Percentiles rank a stretch among this genome's conserved stretches.
Evolutionary conservation across 2,888 invertebrate species (phyloP).

Genomic region (Aphrophora alni): DNA sequence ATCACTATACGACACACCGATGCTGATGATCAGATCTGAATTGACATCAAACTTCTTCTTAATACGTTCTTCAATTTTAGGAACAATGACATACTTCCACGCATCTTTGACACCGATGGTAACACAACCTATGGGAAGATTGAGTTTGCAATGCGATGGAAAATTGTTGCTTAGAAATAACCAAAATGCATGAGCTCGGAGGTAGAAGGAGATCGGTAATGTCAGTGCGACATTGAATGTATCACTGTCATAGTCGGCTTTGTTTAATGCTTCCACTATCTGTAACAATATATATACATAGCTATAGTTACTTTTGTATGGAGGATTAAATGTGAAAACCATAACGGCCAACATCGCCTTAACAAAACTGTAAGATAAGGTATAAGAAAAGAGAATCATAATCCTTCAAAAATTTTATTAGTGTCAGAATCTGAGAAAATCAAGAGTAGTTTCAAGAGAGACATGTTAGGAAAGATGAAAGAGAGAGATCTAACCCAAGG

Average conservation of each 20-base stretch:
- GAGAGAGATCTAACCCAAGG: too few relatives aligned
- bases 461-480: too few relatives aligned
- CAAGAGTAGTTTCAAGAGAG: too few relatives aligned
- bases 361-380: too few relatives aligned
- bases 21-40: constrained; percentile 67
- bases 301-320: too few relatives aligned
- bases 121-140: constrained; percentile 41
- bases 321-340: too few relatives aligned
- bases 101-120: constrained; percentile 69
- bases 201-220: constrained; percentile 69
- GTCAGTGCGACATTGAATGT: constrained; percentile 74
- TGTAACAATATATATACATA: constrained; percentile 46
- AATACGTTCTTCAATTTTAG: constrained; percentile 63
- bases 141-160: constrained; percentile 54
- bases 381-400: too few relatives aligned
- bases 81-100: constrained; percentile 76
- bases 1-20: constrained; percentile 63
- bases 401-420: too few relatives aligned
- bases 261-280: constrained; percentile 51
- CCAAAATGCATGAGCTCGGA: constrained; percentile 72
- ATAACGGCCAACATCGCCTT: too few relatives aligned
- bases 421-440: too few relatives aligned
- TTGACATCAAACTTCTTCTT: constrained; percentile 64
- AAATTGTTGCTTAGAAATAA: constrained; percentile 65
- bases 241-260: constrained; percentile 65